These are phyloP conservation scores for Antennarius striatus DNA, from an alignment of 2,113 vertebrate species.

Conservation along the genomic window DNA sequence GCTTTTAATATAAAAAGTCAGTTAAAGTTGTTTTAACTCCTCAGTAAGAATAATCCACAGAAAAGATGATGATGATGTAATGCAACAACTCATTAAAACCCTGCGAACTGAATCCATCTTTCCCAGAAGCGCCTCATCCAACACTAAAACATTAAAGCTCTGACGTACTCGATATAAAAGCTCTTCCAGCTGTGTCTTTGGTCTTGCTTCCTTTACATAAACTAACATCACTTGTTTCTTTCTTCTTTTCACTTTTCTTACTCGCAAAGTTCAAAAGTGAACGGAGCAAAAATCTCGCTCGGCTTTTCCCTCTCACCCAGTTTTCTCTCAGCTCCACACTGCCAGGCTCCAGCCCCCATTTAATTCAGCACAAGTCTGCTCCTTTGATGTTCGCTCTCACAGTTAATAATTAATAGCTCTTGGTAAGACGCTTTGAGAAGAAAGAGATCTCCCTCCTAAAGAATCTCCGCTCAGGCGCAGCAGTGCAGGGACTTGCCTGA, in stretches of 20 bases:
- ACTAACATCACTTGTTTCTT: constrained; percentile 29
- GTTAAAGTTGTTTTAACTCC: constrained; percentile 8
- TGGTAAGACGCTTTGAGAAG: constrained; percentile 75
- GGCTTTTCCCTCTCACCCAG: constrained; percentile 67
- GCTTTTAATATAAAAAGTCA: constrained; percentile 10
- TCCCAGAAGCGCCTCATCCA: constrained; percentile 21
- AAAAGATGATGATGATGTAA: constrained; percentile 45
- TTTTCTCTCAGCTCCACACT: constrained; percentile 56
- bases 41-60: constrained; percentile 42
- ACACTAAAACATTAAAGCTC: constrained; percentile 22
- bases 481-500: constrained; percentile 78
- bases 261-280: constrained; percentile 56
- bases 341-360: constrained; percentile 60
- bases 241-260: constrained; percentile 20
- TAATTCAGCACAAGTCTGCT: constrained; percentile 68
- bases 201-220: constrained; percentile 42
- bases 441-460: constrained; percentile 70
- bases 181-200: constrained; percentile 23
- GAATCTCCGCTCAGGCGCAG: constrained; percentile 72
- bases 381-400: constrained; percentile 82
- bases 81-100: constrained; percentile 48
- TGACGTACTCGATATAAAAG: not conserved
- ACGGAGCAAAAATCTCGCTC: constrained; percentile 37
- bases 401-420: constrained; percentile 78
- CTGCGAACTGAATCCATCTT: constrained; percentile 41